Percentiles rank a stretch among this genome's conserved stretches.
Evolutionary conservation across 2,113 vertebrate species (phyloP).

Genomic region (Forbesichthys papilliferus): DNA sequence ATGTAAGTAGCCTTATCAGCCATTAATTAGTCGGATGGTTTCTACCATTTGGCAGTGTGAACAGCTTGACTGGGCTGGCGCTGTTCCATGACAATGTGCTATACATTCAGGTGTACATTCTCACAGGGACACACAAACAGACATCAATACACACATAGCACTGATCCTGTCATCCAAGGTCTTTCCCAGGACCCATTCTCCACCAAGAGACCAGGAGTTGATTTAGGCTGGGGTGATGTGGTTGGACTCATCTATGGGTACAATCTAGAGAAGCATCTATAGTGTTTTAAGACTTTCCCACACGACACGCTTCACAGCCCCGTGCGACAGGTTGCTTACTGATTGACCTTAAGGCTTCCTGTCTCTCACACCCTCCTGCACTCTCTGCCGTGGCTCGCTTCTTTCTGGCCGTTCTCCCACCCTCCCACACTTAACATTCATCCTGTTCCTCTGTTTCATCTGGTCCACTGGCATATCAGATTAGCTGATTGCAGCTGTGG

Average conservation of each 20-base stretch:
- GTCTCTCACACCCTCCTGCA: slow-evolving; percentile 45
- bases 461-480: no score
- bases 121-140: slow-evolving; percentile 11
- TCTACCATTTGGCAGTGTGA: no score
- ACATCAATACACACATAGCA: slow-evolving; percentile 3
- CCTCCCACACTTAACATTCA: slow-evolving; percentile 38
- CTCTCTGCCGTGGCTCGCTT: neutral
- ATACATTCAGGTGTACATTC: neutral
- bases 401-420: slow-evolving; percentile 25
- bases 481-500: no score
- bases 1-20: no score
- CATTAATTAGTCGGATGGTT: no score
- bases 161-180: slow-evolving; percentile 27
- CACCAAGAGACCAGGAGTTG: slow-evolving; percentile 8
- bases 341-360: slow-evolving; percentile 65
- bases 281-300: slow-evolving; percentile 32
- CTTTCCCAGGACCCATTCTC: slow-evolving; percentile 60
- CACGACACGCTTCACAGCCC: slow-evolving; percentile 46
- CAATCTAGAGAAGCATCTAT: slow-evolving; percentile 1
- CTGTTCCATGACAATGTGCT: neutral
- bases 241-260: neutral
- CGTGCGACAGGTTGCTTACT: slow-evolving; percentile 48
- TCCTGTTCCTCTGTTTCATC: no score
- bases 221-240: neutral
- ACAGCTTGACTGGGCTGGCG: no score